phyloP scores from a whole-genome alignment of 2,888 invertebrate species.

The Parochlus steinenii region DNA sequence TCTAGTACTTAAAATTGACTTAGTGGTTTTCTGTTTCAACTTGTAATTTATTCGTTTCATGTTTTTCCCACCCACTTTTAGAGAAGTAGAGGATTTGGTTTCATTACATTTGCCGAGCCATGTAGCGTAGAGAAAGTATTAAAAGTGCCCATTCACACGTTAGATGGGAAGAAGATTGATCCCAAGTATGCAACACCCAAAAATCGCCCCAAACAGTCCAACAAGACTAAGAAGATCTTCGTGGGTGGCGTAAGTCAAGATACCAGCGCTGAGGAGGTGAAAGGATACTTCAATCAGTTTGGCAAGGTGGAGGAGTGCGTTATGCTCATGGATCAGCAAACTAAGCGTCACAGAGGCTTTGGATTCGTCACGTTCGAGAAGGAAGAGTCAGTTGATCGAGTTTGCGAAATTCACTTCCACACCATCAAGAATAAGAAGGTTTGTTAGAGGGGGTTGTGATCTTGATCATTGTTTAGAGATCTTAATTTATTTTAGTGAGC shows the following conservation, averaged over 20 bases:
- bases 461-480: no score
- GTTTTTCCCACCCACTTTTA: no score
- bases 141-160: slow-evolving; percentile 75
- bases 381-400: slow-evolving; percentile 79
- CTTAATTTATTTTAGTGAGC: no score
- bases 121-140: slow-evolving; percentile 81
- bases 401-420: slow-evolving; percentile 87
- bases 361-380: slow-evolving; percentile 85
- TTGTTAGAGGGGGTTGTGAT: no score
- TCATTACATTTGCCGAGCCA: slow-evolving; percentile 86
- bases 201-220: slow-evolving; percentile 68
- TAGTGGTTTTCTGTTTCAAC: no score
- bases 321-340: slow-evolving; percentile 89
- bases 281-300: slow-evolving; percentile 78
- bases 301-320: slow-evolving; percentile 83
- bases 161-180: slow-evolving; percentile 87
- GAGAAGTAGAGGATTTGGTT: slow-evolving; percentile 32
- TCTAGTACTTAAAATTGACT: no score
- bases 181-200: slow-evolving; percentile 88
- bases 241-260: slow-evolving; percentile 86
- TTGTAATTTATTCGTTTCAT: no score
- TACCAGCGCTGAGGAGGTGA: slow-evolving; percentile 79
- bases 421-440: slow-evolving; percentile 83
- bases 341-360: slow-evolving; percentile 78
- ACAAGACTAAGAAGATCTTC: slow-evolving; percentile 83